Percentiles rank a stretch among this genome's conserved stretches.
Evolutionary conservation across 2,888 invertebrate genomes (phyloP).

Genomic region (Crossocerus cetratus): DNA sequence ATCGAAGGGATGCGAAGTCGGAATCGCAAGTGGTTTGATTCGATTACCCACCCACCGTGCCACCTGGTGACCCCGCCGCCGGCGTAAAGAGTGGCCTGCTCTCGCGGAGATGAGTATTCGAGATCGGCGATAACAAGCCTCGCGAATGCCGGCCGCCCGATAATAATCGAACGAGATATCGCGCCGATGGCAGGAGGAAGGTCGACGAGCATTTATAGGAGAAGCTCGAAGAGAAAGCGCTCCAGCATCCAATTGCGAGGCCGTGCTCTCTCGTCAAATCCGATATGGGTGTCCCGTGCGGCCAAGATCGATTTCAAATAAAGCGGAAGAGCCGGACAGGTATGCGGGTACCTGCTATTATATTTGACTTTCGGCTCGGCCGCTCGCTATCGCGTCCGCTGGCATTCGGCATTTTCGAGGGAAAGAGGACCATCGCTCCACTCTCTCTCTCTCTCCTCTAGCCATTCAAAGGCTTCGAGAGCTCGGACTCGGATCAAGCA

Average conservation of each 20-base stretch:
- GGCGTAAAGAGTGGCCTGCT: too few relatives aligned
- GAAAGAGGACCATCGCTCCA: conserved; percentile 1
- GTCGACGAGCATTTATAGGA: conserved; percentile 42
- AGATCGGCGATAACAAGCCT: not conserved
- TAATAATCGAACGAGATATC: not conserved
- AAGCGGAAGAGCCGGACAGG: conserved; percentile 42
- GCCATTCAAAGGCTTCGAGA: conserved; percentile 39
- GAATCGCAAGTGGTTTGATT: too few relatives aligned
- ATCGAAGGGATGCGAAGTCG: too few relatives aligned
- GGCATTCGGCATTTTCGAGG: conserved; percentile 23
- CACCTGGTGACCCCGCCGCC: too few relatives aligned
- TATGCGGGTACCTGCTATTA: conserved; percentile 37
- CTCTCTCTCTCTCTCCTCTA: too few relatives aligned
- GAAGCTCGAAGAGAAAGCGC: conserved; percentile 42
- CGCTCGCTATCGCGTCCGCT: conserved; percentile 45
- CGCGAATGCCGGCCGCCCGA: not conserved
- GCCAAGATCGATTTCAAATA: conserved; percentile 57
- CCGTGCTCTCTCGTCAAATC: conserved; percentile 38
- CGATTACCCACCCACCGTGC: too few relatives aligned
- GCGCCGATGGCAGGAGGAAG: not conserved
- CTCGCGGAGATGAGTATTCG: not conserved
- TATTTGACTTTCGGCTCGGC: conserved; percentile 57
- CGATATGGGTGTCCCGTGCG: conserved; percentile 49
- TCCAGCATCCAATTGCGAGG: conserved; percentile 38
- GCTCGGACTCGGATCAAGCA: conserved; percentile 1